A percentile compares a stretch with the other conserved stretches of the same genome.
Conservation (phyloP, 2,113 vertebrate genomes). For the Myrmecophaga tridactyla region DNA sequence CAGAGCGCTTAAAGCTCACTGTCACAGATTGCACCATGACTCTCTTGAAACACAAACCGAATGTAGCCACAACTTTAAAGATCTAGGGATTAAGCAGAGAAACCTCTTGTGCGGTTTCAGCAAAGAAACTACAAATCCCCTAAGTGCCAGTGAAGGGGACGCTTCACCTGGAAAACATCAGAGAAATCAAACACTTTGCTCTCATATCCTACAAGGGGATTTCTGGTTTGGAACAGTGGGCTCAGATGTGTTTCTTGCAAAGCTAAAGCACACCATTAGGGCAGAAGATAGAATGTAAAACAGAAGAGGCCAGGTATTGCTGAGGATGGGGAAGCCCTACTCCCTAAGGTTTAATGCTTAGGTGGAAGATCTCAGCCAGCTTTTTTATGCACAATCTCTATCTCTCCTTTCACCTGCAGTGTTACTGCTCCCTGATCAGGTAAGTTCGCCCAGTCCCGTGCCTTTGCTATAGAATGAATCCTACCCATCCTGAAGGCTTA, state of each 20-base stretch:
- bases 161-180: not conserved
- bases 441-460: not conserved
- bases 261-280: constrained; percentile 45
- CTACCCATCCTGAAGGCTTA: not conserved
- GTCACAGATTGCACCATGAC: constrained; percentile 32
- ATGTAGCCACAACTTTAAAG: not conserved
- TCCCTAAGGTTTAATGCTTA: fast-evolving
- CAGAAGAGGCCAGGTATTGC: not conserved
- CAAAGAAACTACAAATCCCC: constrained; percentile 60
- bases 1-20: not conserved
- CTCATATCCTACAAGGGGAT: constrained; percentile 53
- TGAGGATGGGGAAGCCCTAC: not conserved
- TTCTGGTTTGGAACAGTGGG: constrained; percentile 64
- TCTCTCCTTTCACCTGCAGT: not conserved
- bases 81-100: constrained; percentile 16
- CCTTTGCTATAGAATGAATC: not conserved
- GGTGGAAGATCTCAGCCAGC: not conserved
- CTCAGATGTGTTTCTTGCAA: constrained; percentile 56
- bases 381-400: not conserved
- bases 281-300: constrained; percentile 47
- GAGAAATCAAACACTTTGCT: constrained; percentile 55
- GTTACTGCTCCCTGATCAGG: no score
- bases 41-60: constrained; percentile 26
- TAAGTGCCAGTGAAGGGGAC: constrained; percentile 44
- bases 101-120: constrained; percentile 57